Evolutionary conservation across 2,888 invertebrate genomes (phyloP), one percentile per base, ranked within the genome.

Genomic region (Clistopyga incitator): DNA sequence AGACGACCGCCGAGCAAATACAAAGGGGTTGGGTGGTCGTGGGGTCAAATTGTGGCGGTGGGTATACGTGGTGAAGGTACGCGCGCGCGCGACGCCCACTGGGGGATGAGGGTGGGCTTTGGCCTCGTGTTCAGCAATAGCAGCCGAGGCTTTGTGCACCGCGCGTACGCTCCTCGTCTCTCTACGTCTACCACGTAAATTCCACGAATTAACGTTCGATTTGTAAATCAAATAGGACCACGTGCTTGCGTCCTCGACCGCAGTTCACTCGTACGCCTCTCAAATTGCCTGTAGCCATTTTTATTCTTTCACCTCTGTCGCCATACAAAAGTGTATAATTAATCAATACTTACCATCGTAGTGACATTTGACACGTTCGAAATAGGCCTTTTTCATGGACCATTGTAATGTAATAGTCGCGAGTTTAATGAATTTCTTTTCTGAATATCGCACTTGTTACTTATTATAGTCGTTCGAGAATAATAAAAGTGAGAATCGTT

Each of bases 141-240:
- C 72, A 71, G 42, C 50, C 65, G 65, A 50, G 59, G 76, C 71
- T 76, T 80, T 80, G 83, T 80, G 67, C 64, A 6, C n/a, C n/a
- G n/a, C n/a, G 47, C 59, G 34, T 56, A 71, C 56, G n/a, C 23
- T 45, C 15, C 45, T 38, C 71, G 85, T 86, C 82, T 86, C 82
- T 86, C 83, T 84, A 56, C 78, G 80, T 65, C 81, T 81, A 74
- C 42, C 78, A 71, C 83, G 81, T 76, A 86, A 87, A 87, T 89
- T 87, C 84, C 83, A 75, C 86, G 85, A 89, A 88, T 87, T 87
- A 87, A 85, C 86, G 87, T 88, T 88, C 88, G 88, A 88, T 88
- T 88, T 87, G 87, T 84, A 88, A 89, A 89, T 88, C 86, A 88
- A 88, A 88, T 86, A 81, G 81, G 70, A 85, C 80, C 85, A 85